Conservation (phyloP, 1,140 invertebrate genomes). For the Ceratina japonica region DNA sequence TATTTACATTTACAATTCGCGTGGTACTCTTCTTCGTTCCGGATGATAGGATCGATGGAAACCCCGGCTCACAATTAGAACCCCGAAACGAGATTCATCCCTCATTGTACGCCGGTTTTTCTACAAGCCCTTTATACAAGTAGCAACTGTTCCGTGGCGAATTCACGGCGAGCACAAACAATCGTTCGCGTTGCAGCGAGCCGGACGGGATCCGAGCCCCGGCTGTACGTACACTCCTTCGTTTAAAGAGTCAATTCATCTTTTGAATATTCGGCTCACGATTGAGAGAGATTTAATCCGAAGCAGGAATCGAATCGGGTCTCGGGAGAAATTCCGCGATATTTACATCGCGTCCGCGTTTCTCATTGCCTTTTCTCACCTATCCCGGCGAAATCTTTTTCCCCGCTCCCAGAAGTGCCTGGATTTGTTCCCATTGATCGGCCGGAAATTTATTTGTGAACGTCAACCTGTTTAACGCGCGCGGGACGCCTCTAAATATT, state of each 20-base stretch:
- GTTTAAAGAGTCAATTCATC: constrained; percentile 4
- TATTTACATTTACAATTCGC: too few species aligned
- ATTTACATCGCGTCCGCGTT: constrained; percentile 1
- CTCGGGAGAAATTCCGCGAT: neutral
- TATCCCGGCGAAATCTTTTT: neutral
- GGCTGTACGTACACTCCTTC: neutral
- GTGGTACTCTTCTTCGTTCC: too few species aligned
- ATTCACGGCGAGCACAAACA: constrained; percentile 8
- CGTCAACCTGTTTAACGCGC: constrained; percentile 12
- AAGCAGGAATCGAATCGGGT: neutral
- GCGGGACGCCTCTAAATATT: constrained; percentile 13
- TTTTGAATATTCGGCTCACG: neutral
- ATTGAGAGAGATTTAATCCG: constrained; percentile 8
- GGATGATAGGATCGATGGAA: too few species aligned
- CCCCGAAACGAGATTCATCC: neutral
- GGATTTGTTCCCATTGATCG: neutral
- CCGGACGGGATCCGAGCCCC: neutral
- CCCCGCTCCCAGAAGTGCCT: too few species aligned
- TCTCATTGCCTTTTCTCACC: constrained; percentile 4
- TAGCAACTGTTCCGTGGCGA: neutral
- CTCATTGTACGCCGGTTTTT: neutral
- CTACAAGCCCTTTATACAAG: neutral
- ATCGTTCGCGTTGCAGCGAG: neutral
- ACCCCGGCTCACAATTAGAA: too few species aligned
- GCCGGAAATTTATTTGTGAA: neutral